phyloP scores from a whole-genome alignment of 2,888 invertebrate genomes.

The Dilophus febrilis region DNA sequence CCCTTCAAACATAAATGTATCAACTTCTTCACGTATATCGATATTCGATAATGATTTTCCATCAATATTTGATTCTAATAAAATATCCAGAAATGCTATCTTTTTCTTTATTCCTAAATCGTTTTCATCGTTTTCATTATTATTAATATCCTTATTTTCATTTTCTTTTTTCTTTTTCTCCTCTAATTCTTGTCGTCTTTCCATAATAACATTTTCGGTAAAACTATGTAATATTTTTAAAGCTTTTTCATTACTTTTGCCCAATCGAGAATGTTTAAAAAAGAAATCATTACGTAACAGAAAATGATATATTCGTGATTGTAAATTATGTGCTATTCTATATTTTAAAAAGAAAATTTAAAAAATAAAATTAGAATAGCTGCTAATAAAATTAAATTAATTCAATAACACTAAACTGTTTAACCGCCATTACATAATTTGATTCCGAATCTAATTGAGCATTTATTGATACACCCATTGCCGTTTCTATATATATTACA shows the following conservation, averaged over 20 bases:
- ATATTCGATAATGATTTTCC: slow-evolving; percentile 38
- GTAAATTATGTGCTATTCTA: slow-evolving; percentile 24
- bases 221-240: slow-evolving; percentile 35
- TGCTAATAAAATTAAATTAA: too few relatives aligned
- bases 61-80: slow-evolving; percentile 41
- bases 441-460: slow-evolving; percentile 52
- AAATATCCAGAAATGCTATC: slow-evolving; percentile 48
- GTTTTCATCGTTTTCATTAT: slow-evolving; percentile 12
- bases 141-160: neutral
- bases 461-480: slow-evolving; percentile 63
- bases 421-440: slow-evolving; percentile 56
- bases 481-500: slow-evolving; percentile 48
- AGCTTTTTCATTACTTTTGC: slow-evolving; percentile 27
- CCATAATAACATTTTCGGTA: slow-evolving; percentile 36
- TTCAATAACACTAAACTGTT: slow-evolving; percentile 35
- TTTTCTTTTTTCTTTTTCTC: slow-evolving; percentile 10
- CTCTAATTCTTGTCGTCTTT: slow-evolving; percentile 27
- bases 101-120: slow-evolving; percentile 39
- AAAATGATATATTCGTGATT: slow-evolving; percentile 27
- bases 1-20: slow-evolving; percentile 56
- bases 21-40: slow-evolving; percentile 49
- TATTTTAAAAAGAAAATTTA: too few relatives aligned
- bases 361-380: too few relatives aligned
- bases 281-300: slow-evolving; percentile 20
- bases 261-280: slow-evolving; percentile 5